Base-by-base conservation (phyloP, 2,888 invertebrate genomes). In the Dicranocentrus wangi region DNA sequence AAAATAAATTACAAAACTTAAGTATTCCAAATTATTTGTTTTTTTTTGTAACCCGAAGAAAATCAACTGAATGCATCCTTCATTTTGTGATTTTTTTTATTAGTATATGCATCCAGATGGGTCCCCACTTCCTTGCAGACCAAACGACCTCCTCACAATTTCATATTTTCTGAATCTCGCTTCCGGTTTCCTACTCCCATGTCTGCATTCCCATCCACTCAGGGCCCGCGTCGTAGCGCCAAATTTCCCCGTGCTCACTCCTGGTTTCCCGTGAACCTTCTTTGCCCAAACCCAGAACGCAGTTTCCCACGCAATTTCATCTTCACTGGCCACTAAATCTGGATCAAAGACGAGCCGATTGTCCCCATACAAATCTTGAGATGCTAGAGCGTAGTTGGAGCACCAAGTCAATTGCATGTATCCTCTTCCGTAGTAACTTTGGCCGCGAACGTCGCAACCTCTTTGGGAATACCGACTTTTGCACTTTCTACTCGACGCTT, bases 241-340 rank as follows among this genome's bases (percentile, higher is more conserved):
- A 60, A 82, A 84, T 55, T 55, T 55, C 19, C 84, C 84, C 63
- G 61, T 65, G 17, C 51, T 65, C 2, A 82, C 84, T 13, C 73
- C 82, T 0, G 72, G 69, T 1, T 19, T 19, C 10, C 65, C 19
- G 58, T 76, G 82, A 3, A 82, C 82, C 2, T n/a, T 15, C 43
- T 51, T 5, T 15, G 60, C 25, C 85, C 85, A 85, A 58, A 61
- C 84, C 83, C 83, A 84, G 53, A 82, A 82, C 0, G 84, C 78
- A 2, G 84, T 84, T 55, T 17, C 21, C 66, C 71, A 85, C 17
- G 81, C 73, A 21, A 77, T 19, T 3, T 76, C 13, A 27, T 84
- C 85, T 23, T 83, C 63, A n/a, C 58, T 27, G 7, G 85, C 85
- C 0, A 85, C 85, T 1, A 15, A 13, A 23, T 85, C 85, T 1